These are phyloP conservation scores for Streblospio benedicti DNA, from an alignment of 1,140 invertebrate genomes.

Conservation along the genomic window DNA sequence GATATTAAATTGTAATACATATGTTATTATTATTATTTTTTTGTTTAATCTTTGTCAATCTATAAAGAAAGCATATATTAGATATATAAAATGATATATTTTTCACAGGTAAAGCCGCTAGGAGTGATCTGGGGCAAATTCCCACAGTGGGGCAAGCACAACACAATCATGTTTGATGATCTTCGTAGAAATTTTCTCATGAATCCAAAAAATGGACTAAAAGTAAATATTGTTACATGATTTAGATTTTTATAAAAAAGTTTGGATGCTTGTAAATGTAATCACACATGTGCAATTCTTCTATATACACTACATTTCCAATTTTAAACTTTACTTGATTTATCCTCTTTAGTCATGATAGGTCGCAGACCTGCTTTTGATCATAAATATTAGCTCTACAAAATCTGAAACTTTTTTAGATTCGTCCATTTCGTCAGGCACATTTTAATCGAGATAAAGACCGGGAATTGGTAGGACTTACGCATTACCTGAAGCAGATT, in stretches of 20 bases:
- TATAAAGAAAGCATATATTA: too few relatives aligned
- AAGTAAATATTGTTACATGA: constrained; percentile 27
- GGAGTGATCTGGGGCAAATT: constrained; percentile 96
- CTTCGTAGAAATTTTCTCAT: constrained; percentile 94
- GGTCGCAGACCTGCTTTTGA: background rate
- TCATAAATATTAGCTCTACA: background rate
- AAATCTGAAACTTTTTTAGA: constrained; percentile 47
- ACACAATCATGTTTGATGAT: constrained; percentile 98
- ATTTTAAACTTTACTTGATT: background rate
- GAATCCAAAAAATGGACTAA: constrained; percentile 89
- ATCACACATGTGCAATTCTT: background rate
- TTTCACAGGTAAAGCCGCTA: constrained; percentile 78
- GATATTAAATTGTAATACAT: too few relatives aligned
- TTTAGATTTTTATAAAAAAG: background rate
- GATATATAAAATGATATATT: too few relatives aligned
- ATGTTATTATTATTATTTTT: too few relatives aligned
- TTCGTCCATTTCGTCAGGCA: constrained; percentile 80
- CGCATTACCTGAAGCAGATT: constrained; percentile 78
- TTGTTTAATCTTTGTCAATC: too few relatives aligned
- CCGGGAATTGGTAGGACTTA: constrained; percentile 70
- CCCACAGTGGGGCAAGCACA: constrained; percentile 73
- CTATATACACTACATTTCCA: constrained; percentile 7
- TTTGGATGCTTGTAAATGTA: background rate
- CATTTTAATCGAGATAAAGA: constrained; percentile 78
- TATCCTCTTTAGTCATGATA: background rate